phyloP scores from a whole-genome alignment of 2,888 invertebrate genomes.

The Tubulanus polymorphus region DNA sequence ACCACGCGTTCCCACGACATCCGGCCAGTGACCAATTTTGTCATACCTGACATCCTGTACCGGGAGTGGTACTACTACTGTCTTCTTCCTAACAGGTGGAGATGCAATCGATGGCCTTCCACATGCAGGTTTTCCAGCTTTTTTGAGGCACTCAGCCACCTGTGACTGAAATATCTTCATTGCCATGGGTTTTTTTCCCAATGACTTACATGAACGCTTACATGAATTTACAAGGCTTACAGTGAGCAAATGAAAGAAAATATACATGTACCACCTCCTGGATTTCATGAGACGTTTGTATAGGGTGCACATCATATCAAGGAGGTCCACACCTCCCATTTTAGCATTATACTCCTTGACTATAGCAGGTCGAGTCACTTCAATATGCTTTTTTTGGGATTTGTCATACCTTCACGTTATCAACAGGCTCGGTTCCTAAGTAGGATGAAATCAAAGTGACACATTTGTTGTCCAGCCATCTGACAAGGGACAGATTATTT shows the following conservation, averaged over 20 bases:
- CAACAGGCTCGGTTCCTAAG: background rate
- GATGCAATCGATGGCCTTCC: background rate
- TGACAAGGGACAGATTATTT: background rate
- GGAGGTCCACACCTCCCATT: constrained; percentile 9
- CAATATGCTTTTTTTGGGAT: background rate
- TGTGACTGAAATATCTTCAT: background rate
- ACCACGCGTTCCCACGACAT: background rate
- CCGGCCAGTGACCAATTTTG: background rate
- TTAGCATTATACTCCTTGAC: constrained; percentile 11
- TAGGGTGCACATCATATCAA: constrained; percentile 2
- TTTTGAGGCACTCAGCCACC: background rate
- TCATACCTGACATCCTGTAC: constrained; percentile 4
- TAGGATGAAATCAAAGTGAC: constrained; percentile 7
- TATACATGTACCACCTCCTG: constrained; percentile 9
- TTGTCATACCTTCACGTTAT: constrained; percentile 11
- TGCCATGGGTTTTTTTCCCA: background rate
- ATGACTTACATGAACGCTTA: background rate
- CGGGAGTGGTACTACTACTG: background rate
- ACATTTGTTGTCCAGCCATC: constrained; percentile 8
- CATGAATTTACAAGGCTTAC: constrained; percentile 7
- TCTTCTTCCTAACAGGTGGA: background rate
- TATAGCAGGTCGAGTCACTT: constrained; percentile 9
- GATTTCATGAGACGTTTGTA: background rate
- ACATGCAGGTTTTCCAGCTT: background rate
- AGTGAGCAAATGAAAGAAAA: constrained; percentile 5